Conservation (phyloP, 2,888 invertebrate genomes). For the Automeris io region DNA sequence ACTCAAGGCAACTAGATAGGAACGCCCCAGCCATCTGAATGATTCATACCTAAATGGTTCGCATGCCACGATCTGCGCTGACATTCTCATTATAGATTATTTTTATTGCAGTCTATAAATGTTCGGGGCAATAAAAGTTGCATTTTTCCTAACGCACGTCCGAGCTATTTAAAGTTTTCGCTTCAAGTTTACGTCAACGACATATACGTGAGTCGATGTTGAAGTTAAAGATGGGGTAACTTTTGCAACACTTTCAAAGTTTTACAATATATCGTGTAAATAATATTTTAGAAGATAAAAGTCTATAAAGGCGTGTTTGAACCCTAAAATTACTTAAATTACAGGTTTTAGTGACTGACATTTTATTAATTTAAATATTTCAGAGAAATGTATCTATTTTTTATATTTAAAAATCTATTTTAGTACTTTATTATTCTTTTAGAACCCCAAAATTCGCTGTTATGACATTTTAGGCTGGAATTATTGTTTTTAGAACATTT, state of each 20-base stretch:
- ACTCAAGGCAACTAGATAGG: not conserved
- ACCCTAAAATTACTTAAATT: no score
- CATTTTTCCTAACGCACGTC: slow-evolving; percentile 13
- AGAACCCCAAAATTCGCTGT: no score
- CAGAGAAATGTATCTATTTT: no score
- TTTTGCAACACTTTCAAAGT: not conserved
- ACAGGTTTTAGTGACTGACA: no score
- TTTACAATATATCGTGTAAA: slow-evolving; percentile 14
- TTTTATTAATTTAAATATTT: no score
- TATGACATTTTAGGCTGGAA: no score
- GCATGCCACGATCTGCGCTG: not conserved
- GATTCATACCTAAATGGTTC: no score
- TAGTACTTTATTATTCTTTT: no score
- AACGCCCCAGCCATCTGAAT: not conserved
- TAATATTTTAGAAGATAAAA: no score
- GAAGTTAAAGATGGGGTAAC: slow-evolving; percentile 28
- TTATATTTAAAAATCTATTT: no score
- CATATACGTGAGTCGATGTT: slow-evolving; percentile 25
- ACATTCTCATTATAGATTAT: not conserved
- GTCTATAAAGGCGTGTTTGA: slow-evolving; percentile 17
- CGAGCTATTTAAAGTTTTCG: slow-evolving; percentile 19
- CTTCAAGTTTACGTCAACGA: slow-evolving; percentile 25
- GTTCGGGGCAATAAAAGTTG: slow-evolving; percentile 15
- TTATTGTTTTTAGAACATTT: no score
- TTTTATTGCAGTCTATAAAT: no score